Evolutionary conservation across 1,140 invertebrate genomes (phyloP), one percentile per base, ranked within the genome.

Genomic region (Elymnias hypermnestra): DNA sequence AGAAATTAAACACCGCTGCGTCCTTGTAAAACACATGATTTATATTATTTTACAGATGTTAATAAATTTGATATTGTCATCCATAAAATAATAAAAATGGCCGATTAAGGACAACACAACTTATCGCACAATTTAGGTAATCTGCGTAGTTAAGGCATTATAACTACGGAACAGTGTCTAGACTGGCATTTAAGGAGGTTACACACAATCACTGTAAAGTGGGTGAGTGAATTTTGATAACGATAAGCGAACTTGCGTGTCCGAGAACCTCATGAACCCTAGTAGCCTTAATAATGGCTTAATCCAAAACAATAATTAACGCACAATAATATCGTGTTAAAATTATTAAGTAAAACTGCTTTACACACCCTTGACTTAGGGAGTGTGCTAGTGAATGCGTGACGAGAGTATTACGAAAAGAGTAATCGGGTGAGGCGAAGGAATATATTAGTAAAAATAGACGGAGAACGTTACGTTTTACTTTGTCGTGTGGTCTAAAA

Each of bases 191-290:
- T 17, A 42, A 15, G 21, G 42, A 33, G 29, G 29, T 33, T 33
- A 33, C 15, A 33, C 14, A 33, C 29, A 33, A 33, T 33, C 21
- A 29, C 28, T 31, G 37, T 33, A 46, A 61, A 61, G 25, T 51
- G 44, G 58, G 50, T 50, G 50, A 57, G 26, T 45, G 38, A 54
- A 63, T 64, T n/a, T 67, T 68, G 71, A 72, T 70, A 63, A 59
- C 50, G 64, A 71, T 71, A 72, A 58, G 47, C 28, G 57, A 72
- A 72, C 65, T 49, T 40, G 51, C 26, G 26, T 64, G 77, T 63
- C 76, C 79, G 81, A 81, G 76, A 81, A 83, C 76, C 65, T 68
- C 15, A 15, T 68, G 69, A 79, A 77, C 72, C 63, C 56, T 36
- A 73, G 63, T 76, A 65, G 56, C 71, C 72, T 73, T 62, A 68